Evolutionary conservation across 1,140 invertebrate genomes (phyloP), one percentile per base, ranked within the genome.

Genomic region (Lysiphlebus fabarum): DNA sequence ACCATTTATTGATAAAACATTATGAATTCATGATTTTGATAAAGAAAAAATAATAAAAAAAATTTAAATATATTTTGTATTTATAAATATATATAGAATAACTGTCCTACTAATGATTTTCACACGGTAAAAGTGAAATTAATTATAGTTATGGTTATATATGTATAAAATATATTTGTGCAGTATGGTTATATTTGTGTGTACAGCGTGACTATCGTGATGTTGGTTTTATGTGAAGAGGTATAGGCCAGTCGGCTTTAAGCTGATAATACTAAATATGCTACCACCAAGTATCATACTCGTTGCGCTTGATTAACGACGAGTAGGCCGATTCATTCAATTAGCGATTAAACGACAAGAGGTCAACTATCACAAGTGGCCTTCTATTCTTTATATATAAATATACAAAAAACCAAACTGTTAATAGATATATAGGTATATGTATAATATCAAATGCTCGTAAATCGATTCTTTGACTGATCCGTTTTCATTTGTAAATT

Each of bases 401-500:
- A n/a, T n/a, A n/a, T n/a, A n/a, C n/a, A n/a, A n/a, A n/a, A n/a
- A n/a, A n/a, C n/a, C n/a, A n/a, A n/a, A n/a, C n/a, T n/a, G n/a
- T n/a, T n/a, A n/a, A n/a, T n/a, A n/a, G n/a, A n/a, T n/a, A n/a
- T n/a, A n/a, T n/a, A n/a, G n/a, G n/a, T n/a, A n/a, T n/a, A n/a
- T n/a, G n/a, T n/a, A n/a, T n/a, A 61, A 69, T 73, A 67, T 68
- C 70, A 66, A 63, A 58, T 44, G 59, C 49, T 68, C 67, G 65
- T 69, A 68, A 73, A 71, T 74, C 69, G 61, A 43, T 38, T 56
- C 42, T 36, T n/a, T 7, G 33, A 12, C 34, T 9, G 34, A 10
- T 56, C 47, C 12, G 56, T 71, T 72, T 74, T 67, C 67, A 65
- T 65, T 62, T 64, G 2, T 2, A 73, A 74, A 72, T 70, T 67